phyloP scores from a whole-genome alignment of 2,797 vertebrate species.

The Lepilemur septentrionalis region DNA sequence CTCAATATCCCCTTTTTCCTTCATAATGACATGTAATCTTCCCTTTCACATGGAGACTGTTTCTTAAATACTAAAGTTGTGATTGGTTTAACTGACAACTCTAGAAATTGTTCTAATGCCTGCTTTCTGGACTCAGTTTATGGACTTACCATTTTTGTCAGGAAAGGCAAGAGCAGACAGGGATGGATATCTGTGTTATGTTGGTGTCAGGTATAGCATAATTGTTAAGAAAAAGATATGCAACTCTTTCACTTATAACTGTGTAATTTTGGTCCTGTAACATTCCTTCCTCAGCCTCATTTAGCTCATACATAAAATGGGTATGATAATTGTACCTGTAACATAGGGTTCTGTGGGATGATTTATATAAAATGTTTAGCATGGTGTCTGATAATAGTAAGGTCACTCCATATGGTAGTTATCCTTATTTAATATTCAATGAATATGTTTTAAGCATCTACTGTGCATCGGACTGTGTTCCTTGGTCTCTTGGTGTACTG shows the following conservation, averaged over 20 bases:
- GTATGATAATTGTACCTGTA: not conserved
- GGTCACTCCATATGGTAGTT: not conserved
- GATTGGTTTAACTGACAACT: not conserved
- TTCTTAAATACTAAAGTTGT: not conserved
- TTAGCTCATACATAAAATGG: not conserved
- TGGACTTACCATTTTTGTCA: not conserved
- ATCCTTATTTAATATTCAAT: not conserved
- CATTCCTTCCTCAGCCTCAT: not conserved
- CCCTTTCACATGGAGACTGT: not conserved
- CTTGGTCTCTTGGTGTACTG: not conserved
- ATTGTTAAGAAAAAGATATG: not conserved
- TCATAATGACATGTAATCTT: not conserved
- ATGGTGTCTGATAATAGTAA: not conserved
- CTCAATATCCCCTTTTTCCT: not conserved
- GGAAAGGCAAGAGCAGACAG: not conserved
- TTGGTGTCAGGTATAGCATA: not conserved
- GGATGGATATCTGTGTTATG: not conserved
- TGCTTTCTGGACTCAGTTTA: not conserved
- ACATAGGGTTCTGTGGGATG: not conserved
- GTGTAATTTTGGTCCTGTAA: not conserved
- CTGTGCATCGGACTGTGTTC: not conserved
- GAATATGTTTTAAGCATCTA: not conserved
- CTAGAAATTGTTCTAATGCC: not conserved
- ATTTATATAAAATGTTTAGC: not conserved
- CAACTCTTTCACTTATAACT: not conserved